Conservation (phyloP, 2,113 vertebrate species). For the Xenopus laevis region DNA sequence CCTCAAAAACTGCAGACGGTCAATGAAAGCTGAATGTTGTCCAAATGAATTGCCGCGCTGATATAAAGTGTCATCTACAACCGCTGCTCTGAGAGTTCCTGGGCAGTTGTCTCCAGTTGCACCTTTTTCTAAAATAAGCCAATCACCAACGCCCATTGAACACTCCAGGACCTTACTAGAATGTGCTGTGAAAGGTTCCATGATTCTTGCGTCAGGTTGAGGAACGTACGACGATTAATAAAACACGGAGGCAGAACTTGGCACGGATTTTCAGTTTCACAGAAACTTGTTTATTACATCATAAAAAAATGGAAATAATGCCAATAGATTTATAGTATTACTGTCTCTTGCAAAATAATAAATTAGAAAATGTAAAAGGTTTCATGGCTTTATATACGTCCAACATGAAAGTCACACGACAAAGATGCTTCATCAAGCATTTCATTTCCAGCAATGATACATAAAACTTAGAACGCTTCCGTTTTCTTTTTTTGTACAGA, state of each 20-base stretch:
- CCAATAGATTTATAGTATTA: conserved; percentile 21
- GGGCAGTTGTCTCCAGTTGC: too few species aligned
- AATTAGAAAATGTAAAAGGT: conserved; percentile 9
- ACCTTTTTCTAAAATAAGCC: too few species aligned
- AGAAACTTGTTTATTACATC: conserved; percentile 41
- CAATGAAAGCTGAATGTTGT: too few species aligned
- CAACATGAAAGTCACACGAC: conserved; percentile 1
- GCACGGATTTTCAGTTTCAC: conserved; percentile 26
- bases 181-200: too few species aligned
- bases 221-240: neutral
- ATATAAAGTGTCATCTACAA: too few species aligned
- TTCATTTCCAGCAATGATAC: neutral
- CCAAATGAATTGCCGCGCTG: too few species aligned
- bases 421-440: neutral
- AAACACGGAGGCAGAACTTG: neutral
- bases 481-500: neutral
- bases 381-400: neutral
- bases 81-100: too few species aligned
- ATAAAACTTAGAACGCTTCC: neutral
- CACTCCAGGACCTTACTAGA: too few species aligned
- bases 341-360: conserved; percentile 19
- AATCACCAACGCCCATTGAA: too few species aligned
- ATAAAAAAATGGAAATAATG: conserved; percentile 35
- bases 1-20: too few species aligned
- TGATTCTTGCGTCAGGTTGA: too few species aligned